Conservation (phyloP, 2,888 invertebrate species). For the Amblyjoppa proteus region DNA sequence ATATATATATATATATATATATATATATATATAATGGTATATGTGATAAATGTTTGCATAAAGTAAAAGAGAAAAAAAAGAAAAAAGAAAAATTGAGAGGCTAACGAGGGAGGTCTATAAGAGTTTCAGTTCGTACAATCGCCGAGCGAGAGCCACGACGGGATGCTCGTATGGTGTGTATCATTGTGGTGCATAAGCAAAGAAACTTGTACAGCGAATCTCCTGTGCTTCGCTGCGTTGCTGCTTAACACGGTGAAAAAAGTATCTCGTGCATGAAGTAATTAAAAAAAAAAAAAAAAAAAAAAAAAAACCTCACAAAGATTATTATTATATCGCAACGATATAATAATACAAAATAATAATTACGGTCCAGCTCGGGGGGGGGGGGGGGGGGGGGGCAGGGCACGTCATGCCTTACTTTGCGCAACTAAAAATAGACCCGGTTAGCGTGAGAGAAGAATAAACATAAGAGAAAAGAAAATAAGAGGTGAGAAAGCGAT, state of each 20-base stretch:
- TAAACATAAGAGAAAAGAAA: conserved; percentile 25
- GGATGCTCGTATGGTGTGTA: conserved; percentile 1
- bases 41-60: conserved; percentile 43
- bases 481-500: background rate
- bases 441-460: conserved; percentile 32
- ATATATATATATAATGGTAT: background rate
- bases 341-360: conserved; percentile 63
- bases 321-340: conserved; percentile 49
- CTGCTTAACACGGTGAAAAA: conserved; percentile 68
- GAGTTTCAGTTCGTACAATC: conserved; percentile 35
- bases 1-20: background rate
- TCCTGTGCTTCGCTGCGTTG: conserved; percentile 30
- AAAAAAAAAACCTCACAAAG: conserved; percentile 17
- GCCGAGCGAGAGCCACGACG: background rate
- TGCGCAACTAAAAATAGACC: conserved; percentile 63
- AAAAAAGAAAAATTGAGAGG: background rate
- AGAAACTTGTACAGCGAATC: conserved; percentile 22
- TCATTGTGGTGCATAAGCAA: conserved; percentile 44
- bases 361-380: conserved; percentile 59
- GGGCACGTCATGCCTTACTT: conserved; percentile 61
- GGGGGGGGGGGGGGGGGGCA: conserved; percentile 52
- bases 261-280: conserved; percentile 71
- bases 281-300: conserved; percentile 62
- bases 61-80: conserved; percentile 42
- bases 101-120: conserved; percentile 44